Conservation (phyloP, 2,888 invertebrate genomes). For the Rambutsinella grinnellia region DNA sequence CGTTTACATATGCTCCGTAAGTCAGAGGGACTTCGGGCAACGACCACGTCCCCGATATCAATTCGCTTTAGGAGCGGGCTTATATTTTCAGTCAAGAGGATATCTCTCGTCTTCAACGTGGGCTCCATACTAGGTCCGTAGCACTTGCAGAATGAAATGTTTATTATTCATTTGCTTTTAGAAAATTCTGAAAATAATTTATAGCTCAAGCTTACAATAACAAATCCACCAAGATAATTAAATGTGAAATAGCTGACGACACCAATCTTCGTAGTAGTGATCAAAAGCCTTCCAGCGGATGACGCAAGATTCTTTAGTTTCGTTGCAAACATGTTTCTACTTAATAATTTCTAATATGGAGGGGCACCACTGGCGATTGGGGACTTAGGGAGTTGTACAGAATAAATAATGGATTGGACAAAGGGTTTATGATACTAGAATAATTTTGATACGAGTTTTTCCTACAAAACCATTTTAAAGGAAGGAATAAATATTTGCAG, state of each 20-base stretch:
- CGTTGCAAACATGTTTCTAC: no score
- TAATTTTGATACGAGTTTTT: no score
- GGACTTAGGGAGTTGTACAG: no score
- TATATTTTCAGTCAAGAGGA: constrained; percentile 86
- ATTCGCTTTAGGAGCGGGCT: constrained; percentile 76
- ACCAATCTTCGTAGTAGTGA: constrained; percentile 27
- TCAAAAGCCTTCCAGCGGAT: background rate
- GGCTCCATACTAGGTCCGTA: constrained; percentile 95
- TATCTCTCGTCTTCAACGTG: constrained; percentile 84
- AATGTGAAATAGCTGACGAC: constrained; percentile 50
- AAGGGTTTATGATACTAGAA: no score
- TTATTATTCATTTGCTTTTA: background rate
- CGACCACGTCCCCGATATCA: constrained; percentile 85
- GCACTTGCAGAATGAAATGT: constrained; percentile 75
- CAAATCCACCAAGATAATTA: constrained; percentile 61
- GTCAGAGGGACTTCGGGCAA: constrained; percentile 81
- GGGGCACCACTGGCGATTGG: no score
- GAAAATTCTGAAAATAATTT: background rate
- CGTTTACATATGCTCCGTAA: constrained; percentile 87
- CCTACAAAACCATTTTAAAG: no score
- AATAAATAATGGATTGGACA: no score
- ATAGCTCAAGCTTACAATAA: constrained; percentile 48
- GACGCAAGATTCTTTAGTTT: background rate
- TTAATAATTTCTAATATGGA: no score
- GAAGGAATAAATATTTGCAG: no score